Conservation (phyloP, 1,140 invertebrate species). For the Gerris buenoi region DNA sequence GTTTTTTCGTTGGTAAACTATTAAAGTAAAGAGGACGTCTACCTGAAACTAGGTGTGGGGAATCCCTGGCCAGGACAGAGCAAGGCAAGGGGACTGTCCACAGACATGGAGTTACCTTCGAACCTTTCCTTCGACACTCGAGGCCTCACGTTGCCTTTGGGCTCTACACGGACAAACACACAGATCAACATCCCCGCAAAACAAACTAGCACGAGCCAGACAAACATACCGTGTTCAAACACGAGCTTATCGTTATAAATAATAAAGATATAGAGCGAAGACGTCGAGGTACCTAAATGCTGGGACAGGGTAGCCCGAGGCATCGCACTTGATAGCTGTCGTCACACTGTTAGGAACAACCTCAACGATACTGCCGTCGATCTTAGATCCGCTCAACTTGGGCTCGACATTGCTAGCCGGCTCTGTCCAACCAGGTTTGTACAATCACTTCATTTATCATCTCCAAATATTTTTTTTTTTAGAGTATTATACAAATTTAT, state of each 20-base stretch:
- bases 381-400: conserved; percentile 19
- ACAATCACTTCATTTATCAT: too few relatives aligned
- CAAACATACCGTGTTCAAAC: too few relatives aligned
- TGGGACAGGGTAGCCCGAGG: conserved; percentile 24
- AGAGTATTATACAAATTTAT: too few relatives aligned
- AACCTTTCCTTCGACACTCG: conserved; percentile 41
- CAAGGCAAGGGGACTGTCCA: conserved; percentile 24
- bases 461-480: too few relatives aligned
- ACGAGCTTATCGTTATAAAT: too few relatives aligned
- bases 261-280: conserved; percentile 18
- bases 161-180: too few relatives aligned
- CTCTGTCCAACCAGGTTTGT: too few relatives aligned
- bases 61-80: conserved; percentile 42
- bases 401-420: conserved; percentile 23
- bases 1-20: too few relatives aligned
- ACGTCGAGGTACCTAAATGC: conserved; percentile 18
- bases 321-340: conserved; percentile 23
- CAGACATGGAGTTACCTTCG: conserved; percentile 32
- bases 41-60: conserved; percentile 36
- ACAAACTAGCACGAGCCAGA: too few relatives aligned
- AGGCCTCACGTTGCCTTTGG: conserved; percentile 47
- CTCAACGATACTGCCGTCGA: conserved; percentile 23
- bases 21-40: too few relatives aligned
- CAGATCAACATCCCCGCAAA: too few relatives aligned
- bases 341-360: conserved; percentile 14